Evolutionary conservation across 2,113 vertebrate species (phyloP).

Genomic region (Scophthalmus maximus): DNA sequence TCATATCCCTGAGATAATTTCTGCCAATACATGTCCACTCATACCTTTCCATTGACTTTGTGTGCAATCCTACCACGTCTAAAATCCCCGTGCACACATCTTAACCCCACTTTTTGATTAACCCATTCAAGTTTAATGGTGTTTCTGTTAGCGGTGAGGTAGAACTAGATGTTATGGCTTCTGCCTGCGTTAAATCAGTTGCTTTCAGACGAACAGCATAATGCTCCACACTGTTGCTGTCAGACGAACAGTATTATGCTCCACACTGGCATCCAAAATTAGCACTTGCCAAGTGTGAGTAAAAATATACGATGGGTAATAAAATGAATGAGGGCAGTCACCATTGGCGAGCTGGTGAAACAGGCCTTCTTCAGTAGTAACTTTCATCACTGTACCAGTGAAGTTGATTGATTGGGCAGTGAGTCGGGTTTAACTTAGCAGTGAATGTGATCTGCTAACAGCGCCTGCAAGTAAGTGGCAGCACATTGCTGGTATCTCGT

Average conservation of each 20-base stretch:
- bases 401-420: too few relatives aligned
- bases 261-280: neutral
- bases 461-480: too few relatives aligned
- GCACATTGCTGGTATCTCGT: neutral
- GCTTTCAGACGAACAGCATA: neutral
- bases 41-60: neutral
- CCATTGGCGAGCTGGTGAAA: neutral
- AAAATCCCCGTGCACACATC: neutral
- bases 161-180: neutral
- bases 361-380: neutral
- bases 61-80: neutral
- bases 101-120: neutral
- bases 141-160: neutral
- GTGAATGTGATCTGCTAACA: too few relatives aligned
- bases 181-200: slow-evolving; percentile 6
- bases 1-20: neutral
- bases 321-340: too few relatives aligned
- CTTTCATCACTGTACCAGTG: neutral
- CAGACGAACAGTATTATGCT: neutral
- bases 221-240: neutral
- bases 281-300: neutral
- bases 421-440: too few relatives aligned
- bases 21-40: neutral
- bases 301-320: too few relatives aligned
- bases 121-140: neutral